Evolutionary conservation across 2,888 invertebrate genomes (phyloP).

Genomic region (Tipula vernalis): DNA sequence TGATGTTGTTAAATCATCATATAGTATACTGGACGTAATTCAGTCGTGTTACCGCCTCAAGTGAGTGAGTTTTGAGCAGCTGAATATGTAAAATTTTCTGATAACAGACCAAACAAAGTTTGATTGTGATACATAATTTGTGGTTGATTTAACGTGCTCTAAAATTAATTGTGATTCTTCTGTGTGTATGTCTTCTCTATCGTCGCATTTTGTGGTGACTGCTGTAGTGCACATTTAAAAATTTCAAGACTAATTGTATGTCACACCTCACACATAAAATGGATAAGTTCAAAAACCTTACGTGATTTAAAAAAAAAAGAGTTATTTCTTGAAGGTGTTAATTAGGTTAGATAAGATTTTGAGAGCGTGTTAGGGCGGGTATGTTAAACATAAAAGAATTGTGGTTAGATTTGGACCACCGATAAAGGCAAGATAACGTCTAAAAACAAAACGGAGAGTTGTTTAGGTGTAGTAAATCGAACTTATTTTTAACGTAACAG

Average conservation of each 20-base stretch:
- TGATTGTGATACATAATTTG: background rate
- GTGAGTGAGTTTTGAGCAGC: background rate
- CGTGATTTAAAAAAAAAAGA: background rate
- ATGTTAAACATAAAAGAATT: background rate
- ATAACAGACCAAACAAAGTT: background rate
- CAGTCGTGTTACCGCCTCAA: background rate
- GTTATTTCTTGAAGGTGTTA: background rate
- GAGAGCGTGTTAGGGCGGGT: background rate
- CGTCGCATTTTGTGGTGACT: background rate
- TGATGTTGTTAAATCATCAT: background rate
- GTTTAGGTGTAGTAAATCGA: background rate
- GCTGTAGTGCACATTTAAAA: background rate
- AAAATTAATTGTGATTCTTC: background rate
- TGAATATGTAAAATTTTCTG: background rate
- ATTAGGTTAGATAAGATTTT: background rate
- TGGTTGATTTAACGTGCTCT: background rate
- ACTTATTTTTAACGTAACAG: no score
- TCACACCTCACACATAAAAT: background rate
- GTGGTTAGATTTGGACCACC: background rate
- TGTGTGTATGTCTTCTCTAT: background rate
- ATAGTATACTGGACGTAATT: background rate
- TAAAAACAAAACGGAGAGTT: background rate
- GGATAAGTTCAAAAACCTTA: background rate
- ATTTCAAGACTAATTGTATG: background rate
- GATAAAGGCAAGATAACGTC: background rate